Evolutionary conservation across 64 coral and sea anemone genomes (phyloP).

Genomic region (Acropora tenuis): DNA sequence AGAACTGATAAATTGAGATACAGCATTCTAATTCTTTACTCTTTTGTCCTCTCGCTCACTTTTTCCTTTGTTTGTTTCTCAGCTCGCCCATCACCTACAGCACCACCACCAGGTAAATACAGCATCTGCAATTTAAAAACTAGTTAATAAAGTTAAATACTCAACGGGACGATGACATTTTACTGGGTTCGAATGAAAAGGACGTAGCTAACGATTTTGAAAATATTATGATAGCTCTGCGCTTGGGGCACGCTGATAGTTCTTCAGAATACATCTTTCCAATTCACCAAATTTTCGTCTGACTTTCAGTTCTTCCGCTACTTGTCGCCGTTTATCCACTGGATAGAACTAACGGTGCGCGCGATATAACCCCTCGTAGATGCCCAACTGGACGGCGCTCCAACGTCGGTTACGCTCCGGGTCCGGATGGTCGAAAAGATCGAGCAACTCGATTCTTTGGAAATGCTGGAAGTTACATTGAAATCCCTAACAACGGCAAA

Average conservation of each 20-base stretch:
- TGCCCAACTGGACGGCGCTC: slow-evolving; percentile 51
- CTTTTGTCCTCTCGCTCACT: not conserved
- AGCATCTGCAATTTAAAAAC: not conserved
- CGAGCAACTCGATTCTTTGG: slow-evolving; percentile 73
- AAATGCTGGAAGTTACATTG: slow-evolving; percentile 63
- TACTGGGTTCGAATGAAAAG: too few relatives aligned
- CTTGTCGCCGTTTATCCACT: slow-evolving; percentile 64
- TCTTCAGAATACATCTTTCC: too few relatives aligned
- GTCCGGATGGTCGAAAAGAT: slow-evolving; percentile 70
- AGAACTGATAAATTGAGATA: too few relatives aligned
- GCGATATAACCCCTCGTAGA: slow-evolving; percentile 28
- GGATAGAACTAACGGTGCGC: slow-evolving; percentile 27
- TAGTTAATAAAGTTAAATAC: too few relatives aligned
- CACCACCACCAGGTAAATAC: slow-evolving; percentile 45
- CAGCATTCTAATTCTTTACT: not conserved
- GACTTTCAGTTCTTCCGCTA: slow-evolving; percentile 25
- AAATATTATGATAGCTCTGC: too few relatives aligned
- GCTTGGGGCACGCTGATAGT: too few relatives aligned
- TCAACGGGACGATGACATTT: too few relatives aligned
- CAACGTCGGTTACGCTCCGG: slow-evolving; percentile 30
- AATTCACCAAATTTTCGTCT: not conserved
- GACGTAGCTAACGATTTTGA: too few relatives aligned
- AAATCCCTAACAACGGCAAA: slow-evolving; percentile 74
- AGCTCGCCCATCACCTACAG: slow-evolving; percentile 39
- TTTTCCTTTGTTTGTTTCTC: not conserved